Evolutionary conservation across 2,797 vertebrate genomes (phyloP), one percentile per base, ranked within the genome.

Genomic region (Epinephelus coioides): DNA sequence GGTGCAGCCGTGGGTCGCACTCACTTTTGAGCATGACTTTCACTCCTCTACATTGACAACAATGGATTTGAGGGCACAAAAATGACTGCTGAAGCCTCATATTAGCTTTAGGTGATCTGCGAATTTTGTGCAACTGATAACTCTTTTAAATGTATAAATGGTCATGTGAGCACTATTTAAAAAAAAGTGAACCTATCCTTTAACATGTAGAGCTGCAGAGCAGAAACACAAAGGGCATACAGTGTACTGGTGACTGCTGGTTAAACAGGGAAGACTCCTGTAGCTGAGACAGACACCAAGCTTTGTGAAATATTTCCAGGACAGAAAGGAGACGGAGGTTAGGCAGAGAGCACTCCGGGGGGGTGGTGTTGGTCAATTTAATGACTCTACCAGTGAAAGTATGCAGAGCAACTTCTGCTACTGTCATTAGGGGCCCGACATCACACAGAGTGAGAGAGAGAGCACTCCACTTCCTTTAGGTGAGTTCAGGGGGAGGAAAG

Each of bases 371-470:
- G 86, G 82, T 88, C 79, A 50, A 8, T 72, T 79, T 95, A 93
- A 95, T 90, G 91, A 86, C 64, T 95, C 77, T 85, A 91, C 71
- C 94, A 94, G 95, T 85, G 73, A 86, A 95, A 94, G 86, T 92
- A 95, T 95, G 94, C 87, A 89, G 80, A 87, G 53, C 51, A 79
- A 80, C 86, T 86, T 94, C 95, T 96, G 95, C 76, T 95, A 80
- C 83, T 90, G 81, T 94, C 94, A 89, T 96, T 95, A 96, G 89
- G 94, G 93, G 92, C 88, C 94, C 87, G 2, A 50, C 70, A 78
- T 82, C 80, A 66, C 76, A 73, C 68, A 60, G 61, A 88, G 89
- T 87, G 83, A 73, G 71, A 73, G 68, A 84, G 59, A 85, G 49
- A 3, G 69, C 68, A 25, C 59, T 54, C 51, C 38, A 60, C 79